Evolutionary conservation across 2,888 invertebrate species (phyloP), one percentile per base, ranked within the genome.

Genomic region (Eupithecia tripunctaria): DNA sequence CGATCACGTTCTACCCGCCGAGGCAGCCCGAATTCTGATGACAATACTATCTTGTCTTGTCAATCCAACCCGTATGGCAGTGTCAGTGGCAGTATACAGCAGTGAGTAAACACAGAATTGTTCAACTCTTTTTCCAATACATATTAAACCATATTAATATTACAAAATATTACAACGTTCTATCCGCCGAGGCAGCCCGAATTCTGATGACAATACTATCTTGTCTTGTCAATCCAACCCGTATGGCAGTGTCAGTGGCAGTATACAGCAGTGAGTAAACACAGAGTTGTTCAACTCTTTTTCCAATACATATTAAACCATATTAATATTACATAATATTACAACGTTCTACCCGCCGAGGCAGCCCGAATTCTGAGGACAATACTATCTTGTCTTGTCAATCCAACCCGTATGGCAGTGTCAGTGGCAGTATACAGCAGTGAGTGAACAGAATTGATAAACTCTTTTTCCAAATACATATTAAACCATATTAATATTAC

Each of bases 1-100:
- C 84, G 84, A 68, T 78, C 86, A 72, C 85, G 84, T 8, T 76
- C 81, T 2, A 82, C 75, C 64, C 82, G 79, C 0, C 78, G 72
- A 18, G 83, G 82, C 60, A 81, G 79, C 71, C 51, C 75, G n/a
- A 41, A 72, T 6, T 79, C 82, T 5, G 76, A 76, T 5, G 77
- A 76, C 3, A 66, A 75, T 1, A 74, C 79, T 1, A 70, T 77
- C 14, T 36, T 79, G 21, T 74, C 78, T 21, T 70, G 67, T 12
- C 70, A 76, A 18, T 76, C 76, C 41, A 70, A 78, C 18, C 27
- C 63, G 5, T 79, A 71, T 38, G 38, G 68, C 21, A 72, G 67
- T 32, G 68, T 36, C n/a, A n/a, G 36, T 6, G 47, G 38, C 8
- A 70, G 70, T 65, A 0, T 60, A 15, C 71, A 68, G 79, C 69